phyloP scores from a whole-genome alignment of 2,113 vertebrate genomes.

The Pterocles burchelli region DNA sequence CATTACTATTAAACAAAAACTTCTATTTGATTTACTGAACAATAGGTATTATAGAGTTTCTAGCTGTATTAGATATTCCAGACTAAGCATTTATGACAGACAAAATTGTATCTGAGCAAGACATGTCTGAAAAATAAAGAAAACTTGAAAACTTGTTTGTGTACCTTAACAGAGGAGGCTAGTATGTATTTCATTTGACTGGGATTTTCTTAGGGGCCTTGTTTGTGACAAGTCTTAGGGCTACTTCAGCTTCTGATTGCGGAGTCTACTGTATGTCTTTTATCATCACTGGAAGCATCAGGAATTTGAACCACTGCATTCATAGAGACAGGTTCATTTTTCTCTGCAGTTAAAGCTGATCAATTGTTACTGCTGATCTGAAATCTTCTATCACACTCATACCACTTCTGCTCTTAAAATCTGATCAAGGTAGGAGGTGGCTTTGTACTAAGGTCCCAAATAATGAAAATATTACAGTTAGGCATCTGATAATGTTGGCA shows the following conservation, averaged over 20 bases:
- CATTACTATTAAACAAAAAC: not conserved
- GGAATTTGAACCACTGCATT: not conserved
- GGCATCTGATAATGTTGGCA: not conserved
- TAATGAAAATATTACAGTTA: not conserved
- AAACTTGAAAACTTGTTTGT: not conserved
- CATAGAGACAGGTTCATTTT: rapidly evolving
- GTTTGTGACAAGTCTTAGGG: not conserved
- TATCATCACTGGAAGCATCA: not conserved
- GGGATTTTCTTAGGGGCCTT: not conserved
- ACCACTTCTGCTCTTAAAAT: not conserved
- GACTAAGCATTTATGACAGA: not conserved
- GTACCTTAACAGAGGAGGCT: not conserved
- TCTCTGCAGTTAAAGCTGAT: not conserved
- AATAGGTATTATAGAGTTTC: not conserved
- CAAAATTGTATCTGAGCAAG: not conserved
- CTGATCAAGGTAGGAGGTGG: not conserved
- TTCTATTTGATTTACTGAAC: not conserved
- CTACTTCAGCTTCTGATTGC: not conserved
- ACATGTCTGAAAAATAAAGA: not conserved
- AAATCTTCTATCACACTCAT: not conserved
- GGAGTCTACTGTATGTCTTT: not conserved
- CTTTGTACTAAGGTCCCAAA: not conserved
- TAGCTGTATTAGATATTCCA: not conserved
- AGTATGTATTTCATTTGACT: not conserved
- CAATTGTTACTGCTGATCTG: not conserved